These are phyloP conservation scores for Gambusia yucatana DNA, from an alignment of 2,797 vertebrate genomes.

Conservation along the genomic window DNA sequence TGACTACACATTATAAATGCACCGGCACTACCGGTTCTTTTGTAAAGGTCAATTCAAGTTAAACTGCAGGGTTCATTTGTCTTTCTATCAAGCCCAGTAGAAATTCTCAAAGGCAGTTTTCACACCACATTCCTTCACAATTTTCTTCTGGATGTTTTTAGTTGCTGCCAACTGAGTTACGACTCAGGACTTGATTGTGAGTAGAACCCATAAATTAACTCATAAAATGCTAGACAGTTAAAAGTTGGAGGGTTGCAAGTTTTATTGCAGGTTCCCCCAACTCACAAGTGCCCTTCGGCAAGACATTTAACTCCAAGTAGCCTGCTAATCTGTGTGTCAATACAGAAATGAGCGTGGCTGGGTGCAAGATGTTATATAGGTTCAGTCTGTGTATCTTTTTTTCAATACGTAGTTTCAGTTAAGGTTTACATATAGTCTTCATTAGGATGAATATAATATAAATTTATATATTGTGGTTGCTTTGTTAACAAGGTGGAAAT, in stretches of 20 bases:
- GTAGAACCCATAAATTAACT: neutral
- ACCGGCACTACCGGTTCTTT: neutral
- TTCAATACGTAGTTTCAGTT: neutral
- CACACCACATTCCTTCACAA: neutral
- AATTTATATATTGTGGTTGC: neutral
- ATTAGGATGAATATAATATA: neutral
- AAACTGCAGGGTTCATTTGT: neutral
- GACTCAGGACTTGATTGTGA: neutral
- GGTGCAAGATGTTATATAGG: neutral
- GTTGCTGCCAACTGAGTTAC: neutral
- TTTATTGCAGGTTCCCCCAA: neutral
- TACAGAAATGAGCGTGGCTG: neutral
- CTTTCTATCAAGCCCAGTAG: neutral
- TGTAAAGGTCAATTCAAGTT: conserved; percentile 1
- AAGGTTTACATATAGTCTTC: neutral
- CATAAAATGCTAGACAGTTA: neutral
- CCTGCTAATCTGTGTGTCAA: neutral
- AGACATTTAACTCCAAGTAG: neutral
- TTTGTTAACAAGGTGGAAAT: neutral
- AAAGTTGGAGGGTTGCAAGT: neutral
- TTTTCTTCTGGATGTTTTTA: neutral
- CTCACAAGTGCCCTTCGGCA: neutral
- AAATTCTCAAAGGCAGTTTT: conserved; percentile 10
- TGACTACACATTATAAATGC: neutral
- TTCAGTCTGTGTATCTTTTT: neutral